Base-by-base conservation (phyloP, 2,888 invertebrate species). In the Ennomos erosarius region DNA sequence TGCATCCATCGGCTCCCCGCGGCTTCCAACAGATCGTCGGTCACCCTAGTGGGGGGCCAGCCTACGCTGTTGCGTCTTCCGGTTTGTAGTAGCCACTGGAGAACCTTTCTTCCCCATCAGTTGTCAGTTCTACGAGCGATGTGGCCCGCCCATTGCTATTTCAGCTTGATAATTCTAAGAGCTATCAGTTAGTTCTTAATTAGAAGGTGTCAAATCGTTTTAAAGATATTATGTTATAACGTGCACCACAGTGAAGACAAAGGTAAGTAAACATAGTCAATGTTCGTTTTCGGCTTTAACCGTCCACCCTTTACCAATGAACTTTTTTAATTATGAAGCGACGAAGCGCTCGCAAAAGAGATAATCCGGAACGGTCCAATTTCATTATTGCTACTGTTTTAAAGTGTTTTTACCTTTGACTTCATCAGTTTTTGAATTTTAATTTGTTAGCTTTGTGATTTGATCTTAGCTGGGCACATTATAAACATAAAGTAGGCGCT, bases 311-410 rank as follows among this genome's bases (percentile, higher is more conserved):
- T 64, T 64, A 59, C 61, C 62, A 67, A 64, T 65, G 65, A 68
- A 70, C 68, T 70, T 70, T 70, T 70, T 70, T 70, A 67, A 70
- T 70, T 70, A 68, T 64, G 64, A 65, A 64, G 54, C 60, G 65
- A 55, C 64, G 59, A 56, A 61, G 59, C 61, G 65, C 59, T 62
- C 59, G 55, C 61, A 44, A 55, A 65, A 64, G 65, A 65, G 70
- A 70, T 67, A 64, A 67, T 67, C 67, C 65, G 60, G 59, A 66
- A 69, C 59, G 67, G 62, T 62, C 69, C 67, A 69, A 69, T 69
- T 69, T 65, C 64, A 69, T 65, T 64, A 67, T 64, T 64, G 64
- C 63, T 60, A 67, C 65, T 64, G 56, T 67, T 67, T 62, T 64
- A 60, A n/a, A 67, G 63, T 64, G 56, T 67, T 67, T 62, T 64